A percentile compares a stretch with the other conserved stretches of the same genome.
These are phyloP conservation scores for Amaurobius ferox DNA, from an alignment of 2,888 invertebrate species.

Conservation along the genomic window DNA sequence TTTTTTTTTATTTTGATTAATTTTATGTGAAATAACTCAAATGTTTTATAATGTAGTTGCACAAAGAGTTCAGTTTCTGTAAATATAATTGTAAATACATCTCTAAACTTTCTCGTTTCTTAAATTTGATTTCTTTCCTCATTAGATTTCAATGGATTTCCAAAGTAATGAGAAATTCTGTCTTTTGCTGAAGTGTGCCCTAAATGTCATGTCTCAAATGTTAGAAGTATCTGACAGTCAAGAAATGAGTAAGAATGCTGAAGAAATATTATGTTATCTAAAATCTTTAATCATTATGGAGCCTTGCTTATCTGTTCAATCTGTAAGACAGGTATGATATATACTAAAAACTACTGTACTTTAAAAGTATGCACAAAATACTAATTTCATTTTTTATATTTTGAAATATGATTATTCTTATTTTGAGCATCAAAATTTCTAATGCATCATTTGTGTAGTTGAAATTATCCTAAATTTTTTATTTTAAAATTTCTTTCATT, in stretches of 20 bases:
- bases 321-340: slow-evolving; percentile 84
- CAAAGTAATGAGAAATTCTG: slow-evolving; percentile 87
- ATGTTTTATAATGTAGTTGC: too few relatives aligned
- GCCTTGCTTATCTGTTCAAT: slow-evolving; percentile 84
- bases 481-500: too few relatives aligned
- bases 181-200: slow-evolving; percentile 82
- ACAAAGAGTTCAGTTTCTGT: too few relatives aligned
- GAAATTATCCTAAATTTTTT: too few relatives aligned
- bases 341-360: background rate
- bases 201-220: slow-evolving; percentile 84
- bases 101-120: background rate
- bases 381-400: background rate
- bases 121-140: background rate
- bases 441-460: too few relatives aligned
- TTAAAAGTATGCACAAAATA: background rate
- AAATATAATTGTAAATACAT: too few relatives aligned
- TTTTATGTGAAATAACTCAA: too few relatives aligned
- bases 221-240: slow-evolving; percentile 84
- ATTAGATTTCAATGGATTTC: slow-evolving; percentile 85
- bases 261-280: slow-evolving; percentile 87
- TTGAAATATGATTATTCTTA: background rate
- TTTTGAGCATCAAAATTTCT: too few relatives aligned
- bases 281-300: slow-evolving; percentile 85
- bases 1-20: too few relatives aligned
- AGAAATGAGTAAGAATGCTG: slow-evolving; percentile 86